phyloP scores from a whole-genome alignment of 2,797 vertebrate species.

The Scleropages formosus region DNA sequence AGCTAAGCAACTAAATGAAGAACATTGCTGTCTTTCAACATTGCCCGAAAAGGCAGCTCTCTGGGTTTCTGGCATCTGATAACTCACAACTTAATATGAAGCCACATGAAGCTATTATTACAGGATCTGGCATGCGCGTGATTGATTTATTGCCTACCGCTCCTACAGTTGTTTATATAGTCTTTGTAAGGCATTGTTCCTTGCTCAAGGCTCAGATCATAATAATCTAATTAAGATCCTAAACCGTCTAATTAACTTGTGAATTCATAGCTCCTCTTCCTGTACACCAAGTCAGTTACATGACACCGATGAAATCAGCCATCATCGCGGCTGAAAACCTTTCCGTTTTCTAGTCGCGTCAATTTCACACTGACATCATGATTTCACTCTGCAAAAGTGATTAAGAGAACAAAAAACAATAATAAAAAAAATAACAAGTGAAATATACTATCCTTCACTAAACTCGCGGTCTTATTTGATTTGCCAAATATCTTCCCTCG shows the following conservation, averaged over 20 bases:
- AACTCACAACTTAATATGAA: not conserved
- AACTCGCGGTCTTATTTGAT: constrained; percentile 12
- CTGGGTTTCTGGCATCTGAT: not conserved
- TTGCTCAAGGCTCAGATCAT: not conserved
- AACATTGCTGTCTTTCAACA: no score
- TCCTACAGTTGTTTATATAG: not conserved
- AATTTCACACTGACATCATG: not conserved
- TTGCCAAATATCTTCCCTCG: constrained; percentile 26
- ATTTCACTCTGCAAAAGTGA: not conserved
- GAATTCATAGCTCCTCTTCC: constrained; percentile 1
- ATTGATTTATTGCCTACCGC: constrained; percentile 17
- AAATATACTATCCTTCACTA: constrained; percentile 5
- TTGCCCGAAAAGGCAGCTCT: not conserved
- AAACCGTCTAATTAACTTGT: not conserved
- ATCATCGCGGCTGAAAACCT: not conserved
- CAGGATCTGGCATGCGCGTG: not conserved
- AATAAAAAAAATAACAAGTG: not conserved
- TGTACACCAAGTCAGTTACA: not conserved
- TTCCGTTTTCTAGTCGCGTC: not conserved
- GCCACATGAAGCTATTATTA: no score
- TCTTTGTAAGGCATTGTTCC: not conserved
- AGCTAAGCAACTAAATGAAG: no score
- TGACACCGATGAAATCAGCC: not conserved
- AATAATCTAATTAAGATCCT: not conserved
- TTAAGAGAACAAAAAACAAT: not conserved